Evolutionary conservation across 2,888 invertebrate species (phyloP), one percentile per base, ranked within the genome.

Genomic region (Andrena dorsata): DNA sequence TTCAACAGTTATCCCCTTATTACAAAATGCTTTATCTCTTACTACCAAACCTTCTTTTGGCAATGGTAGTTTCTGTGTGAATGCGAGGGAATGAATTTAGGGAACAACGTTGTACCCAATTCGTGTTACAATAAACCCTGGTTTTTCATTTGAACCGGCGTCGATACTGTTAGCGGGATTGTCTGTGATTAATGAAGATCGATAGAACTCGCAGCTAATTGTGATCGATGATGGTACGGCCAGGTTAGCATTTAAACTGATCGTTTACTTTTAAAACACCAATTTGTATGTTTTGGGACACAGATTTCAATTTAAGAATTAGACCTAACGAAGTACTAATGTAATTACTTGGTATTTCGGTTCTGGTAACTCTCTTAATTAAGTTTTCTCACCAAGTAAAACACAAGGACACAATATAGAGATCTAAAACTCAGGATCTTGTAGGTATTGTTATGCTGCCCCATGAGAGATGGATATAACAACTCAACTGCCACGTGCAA

Each of bases 181-280:
- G n/a, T n/a, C 30, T 5, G 71, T 66, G 77, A 77, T 77, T 82
- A 78, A 83, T 74, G 83, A 77, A 63, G 77, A 81, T 71, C 63
- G 68, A 49, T 64, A 73, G 73, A 61, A 64, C 20, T 63, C 76
- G 16, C 16, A 26, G 26, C 53, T 82, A 82, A 83, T 82, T 71
- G 70, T 72, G 83, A 83, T 83, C 82, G 74, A 83, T 77, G 82
- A 58, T 32, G 13, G 58, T 41, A 23, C 49, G 68, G 65, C 53
- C 23, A 71, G 53, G 53, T 66, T 70, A 61, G 70, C 30, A 72
- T 78, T 78, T 8, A 78, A 32, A 53, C 65, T 23, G 56, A 20
- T n/a, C 61, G 51, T 64, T 35, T 20, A 53, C 63, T 64, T 58
- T 53, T 41, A 49, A 56, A 69, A 66, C 41, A 13, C 6, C 74